Percentiles rank a stretch among this genome's conserved stretches.
Conservation (phyloP, 1,140 invertebrate species). For the Stenopsyche tienmushanensis region DNA sequence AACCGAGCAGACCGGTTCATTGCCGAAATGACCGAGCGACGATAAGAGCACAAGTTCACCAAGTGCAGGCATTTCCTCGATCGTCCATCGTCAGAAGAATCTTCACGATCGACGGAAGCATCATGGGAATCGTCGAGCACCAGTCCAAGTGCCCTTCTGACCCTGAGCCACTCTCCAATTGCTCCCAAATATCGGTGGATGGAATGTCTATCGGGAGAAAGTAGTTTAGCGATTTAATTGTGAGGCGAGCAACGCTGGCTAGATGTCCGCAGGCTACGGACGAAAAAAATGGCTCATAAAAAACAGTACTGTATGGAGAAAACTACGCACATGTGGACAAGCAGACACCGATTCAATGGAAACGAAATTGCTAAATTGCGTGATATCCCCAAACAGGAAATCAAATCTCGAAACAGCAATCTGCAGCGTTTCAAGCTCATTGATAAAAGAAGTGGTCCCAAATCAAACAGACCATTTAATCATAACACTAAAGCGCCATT, state of each 20-base stretch:
- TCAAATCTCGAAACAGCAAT: neutral
- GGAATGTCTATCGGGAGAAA: slow-evolving; percentile 17
- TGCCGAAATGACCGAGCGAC: neutral
- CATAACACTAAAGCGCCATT: no score
- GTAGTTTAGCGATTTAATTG: slow-evolving; percentile 26
- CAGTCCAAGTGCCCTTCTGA: neutral
- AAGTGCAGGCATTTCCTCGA: neutral
- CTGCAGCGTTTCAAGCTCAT: no score
- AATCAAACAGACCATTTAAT: no score
- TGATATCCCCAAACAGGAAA: neutral
- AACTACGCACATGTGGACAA: neutral
- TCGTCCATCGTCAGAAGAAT: no score
- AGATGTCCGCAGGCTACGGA: neutral
- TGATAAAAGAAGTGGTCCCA: no score
- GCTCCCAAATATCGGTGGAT: slow-evolving; percentile 11
- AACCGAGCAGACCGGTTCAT: neutral
- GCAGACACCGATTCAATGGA: neutral
- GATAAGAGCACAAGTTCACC: neutral
- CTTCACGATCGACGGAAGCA: neutral
- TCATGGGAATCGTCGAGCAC: neutral
- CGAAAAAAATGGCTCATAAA: no score
- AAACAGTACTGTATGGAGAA: neutral
- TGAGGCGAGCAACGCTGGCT: neutral
- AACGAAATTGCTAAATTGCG: neutral
- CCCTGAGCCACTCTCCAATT: slow-evolving; percentile 19